Evolutionary conservation across 2,888 invertebrate genomes (phyloP).

Genomic region (Ypsolopha scabrella): DNA sequence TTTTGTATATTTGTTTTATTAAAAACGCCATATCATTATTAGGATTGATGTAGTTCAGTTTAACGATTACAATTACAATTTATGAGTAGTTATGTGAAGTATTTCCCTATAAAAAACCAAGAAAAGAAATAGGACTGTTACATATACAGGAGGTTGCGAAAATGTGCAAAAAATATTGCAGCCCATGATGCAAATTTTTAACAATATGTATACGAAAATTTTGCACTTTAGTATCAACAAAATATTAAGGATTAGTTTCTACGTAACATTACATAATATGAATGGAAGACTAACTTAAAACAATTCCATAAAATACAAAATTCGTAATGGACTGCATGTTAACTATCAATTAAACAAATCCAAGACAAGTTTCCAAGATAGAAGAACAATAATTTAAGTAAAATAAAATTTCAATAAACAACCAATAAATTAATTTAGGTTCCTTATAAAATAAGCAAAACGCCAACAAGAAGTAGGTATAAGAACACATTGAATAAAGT

Average conservation of each 20-base stretch:
- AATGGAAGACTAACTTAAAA: constrained; percentile 46
- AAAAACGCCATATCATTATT: constrained; percentile 71
- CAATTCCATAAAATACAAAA: constrained; percentile 24
- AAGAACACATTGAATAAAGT: constrained; percentile 65
- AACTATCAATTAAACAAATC: constrained; percentile 31
- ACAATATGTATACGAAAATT: constrained; percentile 11
- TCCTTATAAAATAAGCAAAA: constrained; percentile 70
- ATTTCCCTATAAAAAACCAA: constrained; percentile 56
- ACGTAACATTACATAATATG: constrained; percentile 16
- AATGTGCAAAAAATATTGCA: neutral
- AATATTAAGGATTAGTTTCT: constrained; percentile 5
- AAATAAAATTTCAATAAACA: constrained; percentile 65
- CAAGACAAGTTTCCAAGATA: constrained; percentile 21
- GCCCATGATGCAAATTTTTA: constrained; percentile 15
- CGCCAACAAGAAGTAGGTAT: constrained; percentile 65
- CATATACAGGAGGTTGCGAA: constrained; percentile 14
- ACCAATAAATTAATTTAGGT: constrained; percentile 71
- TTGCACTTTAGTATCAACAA: neutral
- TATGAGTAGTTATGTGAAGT: constrained; percentile 66
- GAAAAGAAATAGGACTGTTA: constrained; percentile 48
- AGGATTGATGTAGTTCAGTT: constrained; percentile 70
- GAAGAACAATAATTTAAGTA: constrained; percentile 60
- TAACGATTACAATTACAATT: constrained; percentile 66
- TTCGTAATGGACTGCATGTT: constrained; percentile 46
- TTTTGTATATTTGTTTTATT: constrained; percentile 68